Base-by-base conservation (phyloP, 2,888 invertebrate genomes). In the Oligia strigilis region DNA sequence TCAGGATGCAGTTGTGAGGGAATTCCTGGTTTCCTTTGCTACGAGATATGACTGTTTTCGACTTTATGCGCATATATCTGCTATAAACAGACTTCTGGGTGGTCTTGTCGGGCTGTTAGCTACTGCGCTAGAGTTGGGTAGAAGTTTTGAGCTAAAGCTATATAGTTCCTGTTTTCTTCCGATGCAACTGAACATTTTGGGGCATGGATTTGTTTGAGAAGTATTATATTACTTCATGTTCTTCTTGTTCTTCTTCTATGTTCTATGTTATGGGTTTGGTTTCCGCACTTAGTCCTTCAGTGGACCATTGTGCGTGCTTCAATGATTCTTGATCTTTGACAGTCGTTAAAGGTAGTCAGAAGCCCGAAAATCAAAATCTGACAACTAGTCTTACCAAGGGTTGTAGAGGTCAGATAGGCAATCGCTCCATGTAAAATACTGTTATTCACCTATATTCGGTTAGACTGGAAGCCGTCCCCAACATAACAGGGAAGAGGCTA, bases 1-100 rank as follows among this genome's bases (percentile, higher is more conserved):
- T 86, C 87, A 87, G 88, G 86, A 90, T 88, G 85, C 88, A 85
- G 87, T 85, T 84, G 83, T 82, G 87, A 81, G 78, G 75, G 84
- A 74, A 87, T 79, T 81, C 64, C 85, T 85, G 88, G 84, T 85
- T 88, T 83, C 82, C 83, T 82, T 87, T 78, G 77, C 80, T 55
- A 64, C 87, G 77, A 87, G 80, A 87, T 80, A 85, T 82, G 85
- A 88, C 83, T 89, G 83, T 88, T 83, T 86, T 87, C 80, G 84
- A 84, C 84, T 78, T 89, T 79, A 83, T 87, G 82, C 80, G 80
- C 85, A 87, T 86, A 87, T 83, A 88, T 88, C 78, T 87, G 85
- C 78, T 86, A 82, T 85, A 84, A 80, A 73, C 78, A 81, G 88
- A 77, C 76, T 84, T 74, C 43, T 65, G 78, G 75, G 71, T 72